These are phyloP conservation scores for Anas capensis DNA, from an alignment of 2,797 vertebrate species.

Conservation along the genomic window DNA sequence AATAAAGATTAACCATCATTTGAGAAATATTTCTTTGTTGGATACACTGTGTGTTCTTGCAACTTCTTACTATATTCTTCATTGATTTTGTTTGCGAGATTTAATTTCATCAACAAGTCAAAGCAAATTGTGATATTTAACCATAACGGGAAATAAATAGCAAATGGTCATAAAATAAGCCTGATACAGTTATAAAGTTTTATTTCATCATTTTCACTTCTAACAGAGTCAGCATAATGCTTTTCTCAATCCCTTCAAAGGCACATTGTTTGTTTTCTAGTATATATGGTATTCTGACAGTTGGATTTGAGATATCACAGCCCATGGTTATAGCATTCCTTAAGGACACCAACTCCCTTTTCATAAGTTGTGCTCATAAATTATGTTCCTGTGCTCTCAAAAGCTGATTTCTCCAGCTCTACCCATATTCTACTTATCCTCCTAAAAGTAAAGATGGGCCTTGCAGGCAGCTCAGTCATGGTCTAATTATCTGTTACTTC, in stretches of 20 bases:
- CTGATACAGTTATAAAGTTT: background rate
- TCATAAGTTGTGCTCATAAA: background rate
- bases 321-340: background rate
- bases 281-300: background rate
- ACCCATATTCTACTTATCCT: background rate
- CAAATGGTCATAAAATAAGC: background rate
- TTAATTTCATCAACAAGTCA: slow-evolving; percentile 23
- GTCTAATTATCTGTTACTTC: background rate
- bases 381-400: background rate
- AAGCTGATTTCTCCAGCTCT: background rate
- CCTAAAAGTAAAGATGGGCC: background rate
- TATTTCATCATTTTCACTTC: slow-evolving; percentile 8
- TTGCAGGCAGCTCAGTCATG: background rate
- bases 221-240: background rate
- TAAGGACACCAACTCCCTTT: background rate
- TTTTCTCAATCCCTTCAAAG: background rate
- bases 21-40: slow-evolving; percentile 11
- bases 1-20: background rate
- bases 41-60: background rate
- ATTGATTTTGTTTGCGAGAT: slow-evolving; percentile 13
- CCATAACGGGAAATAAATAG: slow-evolving; percentile 9
- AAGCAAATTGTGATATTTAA: slow-evolving; percentile 10
- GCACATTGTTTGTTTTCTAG: background rate
- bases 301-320: slow-evolving; percentile 2
- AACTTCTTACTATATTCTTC: background rate